Base-by-base conservation (phyloP, 2,113 vertebrate species). In the Amphiprion percula region DNA sequence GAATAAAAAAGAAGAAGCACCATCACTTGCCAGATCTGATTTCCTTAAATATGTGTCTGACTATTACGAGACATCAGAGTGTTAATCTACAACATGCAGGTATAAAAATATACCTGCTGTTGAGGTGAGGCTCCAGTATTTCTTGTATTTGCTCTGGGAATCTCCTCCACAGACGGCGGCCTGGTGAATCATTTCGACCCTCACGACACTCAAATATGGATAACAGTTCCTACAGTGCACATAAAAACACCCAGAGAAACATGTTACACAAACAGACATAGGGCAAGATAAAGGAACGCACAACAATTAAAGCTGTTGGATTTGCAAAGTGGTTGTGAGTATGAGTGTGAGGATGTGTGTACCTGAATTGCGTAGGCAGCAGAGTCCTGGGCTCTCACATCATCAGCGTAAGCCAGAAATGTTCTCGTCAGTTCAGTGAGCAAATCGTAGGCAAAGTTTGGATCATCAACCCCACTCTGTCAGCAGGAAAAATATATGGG, bases 361-460 rank as follows among this genome's bases (percentile, higher is more conserved):
- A 98, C 98, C 96, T 99, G 98, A 91, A 99, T 98, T 0, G 96
- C 98, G 56, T 99, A 99, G 0, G 98, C 98, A 73, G 97, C 96
- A 30, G 98, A 99, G 91, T 99, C 98, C 90, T 99, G 98, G 44
- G 97, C 98, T 81, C 97, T 95, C 66, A 99, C 98, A 9, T 99
- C 96, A 88, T 99, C 97, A 37, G 98, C 98, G 64, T 98, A 97
- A 7, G 98, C 97, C 84, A 99, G 94, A 84, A 99, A 99, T 0
- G 97, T 97, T 94, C 97, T 96, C 53, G 97, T 99, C 79, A 99
- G 88, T 85, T 98, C 97, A 54, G 94, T 97, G 74, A 99, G 90
- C 52, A 99, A 92, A 65, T 98, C 97, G 76, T 97, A 95, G 61
- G 96, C 96, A 86, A 99, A 99, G 90, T 94, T 95, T 24, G 93